Percentiles rank a stretch among this genome's conserved stretches.
phyloP scores from a whole-genome alignment of 1,140 invertebrate species.

The Ericerus pela region DNA sequence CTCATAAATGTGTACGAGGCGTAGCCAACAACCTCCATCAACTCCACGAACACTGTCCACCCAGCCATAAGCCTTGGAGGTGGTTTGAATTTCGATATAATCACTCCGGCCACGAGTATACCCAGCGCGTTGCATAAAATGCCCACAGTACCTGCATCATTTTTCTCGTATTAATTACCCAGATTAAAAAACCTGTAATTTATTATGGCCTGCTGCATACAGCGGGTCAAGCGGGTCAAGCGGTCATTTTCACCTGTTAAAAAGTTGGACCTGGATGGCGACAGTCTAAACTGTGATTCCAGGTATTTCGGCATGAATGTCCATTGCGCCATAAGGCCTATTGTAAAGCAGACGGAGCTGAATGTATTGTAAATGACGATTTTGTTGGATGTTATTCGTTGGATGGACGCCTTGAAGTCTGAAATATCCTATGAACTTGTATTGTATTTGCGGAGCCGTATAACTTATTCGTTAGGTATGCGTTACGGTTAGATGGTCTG shows the following conservation, averaged over 20 bases:
- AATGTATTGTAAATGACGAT: constrained; percentile 10
- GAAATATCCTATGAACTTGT: not conserved
- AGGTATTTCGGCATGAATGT: constrained; percentile 33
- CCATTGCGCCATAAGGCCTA: constrained; percentile 15
- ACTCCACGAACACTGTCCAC: constrained; percentile 55
- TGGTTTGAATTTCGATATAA: constrained; percentile 55
- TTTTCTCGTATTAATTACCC: not conserved
- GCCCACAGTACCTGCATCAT: constrained; percentile 43
- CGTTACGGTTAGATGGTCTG: no score
- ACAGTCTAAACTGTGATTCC: constrained; percentile 40
- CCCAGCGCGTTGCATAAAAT: constrained; percentile 54
- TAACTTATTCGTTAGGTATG: no score
- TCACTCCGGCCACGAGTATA: constrained; percentile 46
- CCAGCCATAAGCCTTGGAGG: constrained; percentile 47
- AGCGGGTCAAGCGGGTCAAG: not conserved
- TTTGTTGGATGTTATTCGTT: constrained; percentile 13
- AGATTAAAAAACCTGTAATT: not conserved
- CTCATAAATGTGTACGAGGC: constrained; percentile 52
- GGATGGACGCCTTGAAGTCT: constrained; percentile 16
- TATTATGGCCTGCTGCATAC: not conserved
- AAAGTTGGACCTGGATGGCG: constrained; percentile 31
- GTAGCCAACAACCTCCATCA: constrained; percentile 45
- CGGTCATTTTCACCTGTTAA: constrained; percentile 24
- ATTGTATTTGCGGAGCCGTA: not conserved
- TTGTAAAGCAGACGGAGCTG: constrained; percentile 12